Evolutionary conservation across 2,888 invertebrate genomes (phyloP), one percentile per base, ranked within the genome.

Genomic region (Hypercompe scribonia): DNA sequence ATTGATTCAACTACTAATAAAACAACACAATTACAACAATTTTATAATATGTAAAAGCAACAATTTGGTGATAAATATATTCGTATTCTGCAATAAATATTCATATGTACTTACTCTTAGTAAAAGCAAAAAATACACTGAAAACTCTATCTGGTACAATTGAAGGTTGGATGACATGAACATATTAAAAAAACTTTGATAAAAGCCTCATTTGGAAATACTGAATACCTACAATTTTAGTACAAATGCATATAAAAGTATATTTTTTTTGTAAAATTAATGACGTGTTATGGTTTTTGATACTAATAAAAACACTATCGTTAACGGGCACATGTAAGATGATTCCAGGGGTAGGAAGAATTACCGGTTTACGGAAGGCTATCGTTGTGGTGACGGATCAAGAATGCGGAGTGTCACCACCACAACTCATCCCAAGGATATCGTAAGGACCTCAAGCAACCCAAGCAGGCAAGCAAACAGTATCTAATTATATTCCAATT

Each of bases 1-100:
- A 24, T 13, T 31, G 10, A 21, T 36, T 10, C n/a, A 34, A 58
- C 18, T 71, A 39, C 46, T 72, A 89, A 87, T 89, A 84, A 87
- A 88, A 91, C 86, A 86, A 85, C 70, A 50, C 65, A 66, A 67
- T 78, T 77, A 75, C 85, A 85, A 84, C 84, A 84, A 84, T 64
- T 74, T 78, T 77, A 77, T 54, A 67, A 50, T 50, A 61, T 72
- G 50, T 61, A 65, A 64, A 46, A 34, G 28, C 66, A 72, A 70
- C 72, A 72, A 36, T 69, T 21, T 3, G 15, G 50, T 61, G 21
- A 61, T 11, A 39, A 69, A 69, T 84, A 86, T 71, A 86, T 84
- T 72, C 2, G 31, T 31, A 61, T 31, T n/a, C 18, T 7, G 61
- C 61, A 61, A 61, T 18, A 31, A 61, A 61, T 61, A 31, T 18